Evolutionary conservation across 2,888 invertebrate species (phyloP), one percentile per base, ranked within the genome.

Genomic region (Micropterix aruncella): DNA sequence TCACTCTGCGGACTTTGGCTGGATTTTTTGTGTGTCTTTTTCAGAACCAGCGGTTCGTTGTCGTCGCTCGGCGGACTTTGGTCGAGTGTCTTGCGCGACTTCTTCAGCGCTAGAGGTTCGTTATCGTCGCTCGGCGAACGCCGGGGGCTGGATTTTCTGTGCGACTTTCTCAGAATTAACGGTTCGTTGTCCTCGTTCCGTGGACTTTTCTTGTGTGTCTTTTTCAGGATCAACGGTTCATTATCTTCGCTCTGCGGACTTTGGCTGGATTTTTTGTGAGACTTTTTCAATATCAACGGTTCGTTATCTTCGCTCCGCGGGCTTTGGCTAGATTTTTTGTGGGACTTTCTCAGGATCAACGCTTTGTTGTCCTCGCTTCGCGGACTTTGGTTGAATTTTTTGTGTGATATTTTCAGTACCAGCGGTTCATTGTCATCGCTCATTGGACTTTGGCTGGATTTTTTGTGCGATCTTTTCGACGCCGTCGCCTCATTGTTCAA

Each of bases 341-440:
- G n/a, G n/a, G n/a, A n/a, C n/a, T n/a, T n/a, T n/a, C n/a, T n/a
- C n/a, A n/a, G n/a, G n/a, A n/a, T n/a, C n/a, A n/a, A n/a, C n/a
- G n/a, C n/a, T n/a, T n/a, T n/a, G n/a, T n/a, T n/a, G n/a, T n/a
- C n/a, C n/a, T n/a, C n/a, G n/a, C n/a, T n/a, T n/a, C n/a, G n/a
- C n/a, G 65, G 62, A 51, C 53, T 56, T 46, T 62, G 58, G 54
- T 62, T 61, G 50, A 63, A 57, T 52, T 66, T 68, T 54, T 63
- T 61, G 46, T 63, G 65, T 7, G 36, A 9, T 51, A 60, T 61
- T 52, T 59, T 65, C 47, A 56, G 46, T 55, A 62, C 60, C 3
- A 54, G 50, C 37, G 52, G 48, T 19, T 56, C 55, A 50, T 45
- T 51, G 42, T 56, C 56, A 43, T 58, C 56, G n/a, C n/a, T n/a